Conservation (phyloP, 64 coral and sea anemone species). For the Montipora cactus region DNA sequence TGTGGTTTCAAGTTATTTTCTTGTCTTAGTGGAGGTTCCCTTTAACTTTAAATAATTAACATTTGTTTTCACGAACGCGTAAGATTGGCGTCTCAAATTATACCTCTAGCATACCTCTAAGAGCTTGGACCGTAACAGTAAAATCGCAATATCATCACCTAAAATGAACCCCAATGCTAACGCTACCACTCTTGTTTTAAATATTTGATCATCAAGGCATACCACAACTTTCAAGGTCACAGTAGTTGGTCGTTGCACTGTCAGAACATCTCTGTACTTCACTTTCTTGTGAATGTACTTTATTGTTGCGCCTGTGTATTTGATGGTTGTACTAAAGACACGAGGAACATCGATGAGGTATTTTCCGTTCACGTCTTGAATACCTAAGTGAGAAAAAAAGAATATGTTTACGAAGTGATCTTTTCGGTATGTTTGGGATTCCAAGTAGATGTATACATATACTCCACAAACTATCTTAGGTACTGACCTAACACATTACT, state of each 20-base stretch:
- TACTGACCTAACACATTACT: constrained; percentile 37
- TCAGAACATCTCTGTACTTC: neutral
- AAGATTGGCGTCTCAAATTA: too few relatives aligned
- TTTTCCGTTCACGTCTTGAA: constrained; percentile 28
- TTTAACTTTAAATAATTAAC: too few relatives aligned
- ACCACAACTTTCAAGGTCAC: constrained; percentile 38
- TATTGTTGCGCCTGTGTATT: constrained; percentile 28
- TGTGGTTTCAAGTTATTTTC: neutral
- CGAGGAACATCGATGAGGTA: constrained; percentile 45
- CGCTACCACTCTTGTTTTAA: too few relatives aligned
- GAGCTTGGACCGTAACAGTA: too few relatives aligned
- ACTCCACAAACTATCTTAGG: neutral
- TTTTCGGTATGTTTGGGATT: too few relatives aligned
- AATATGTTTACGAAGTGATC: too few relatives aligned
- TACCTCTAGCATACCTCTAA: too few relatives aligned
- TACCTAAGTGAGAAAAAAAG: neutral
- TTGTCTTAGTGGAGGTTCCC: neutral
- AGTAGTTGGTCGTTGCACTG: constrained; percentile 49
- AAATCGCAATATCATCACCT: too few relatives aligned
- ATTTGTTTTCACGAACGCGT: too few relatives aligned
- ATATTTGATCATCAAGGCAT: neutral
- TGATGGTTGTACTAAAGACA: constrained; percentile 15
- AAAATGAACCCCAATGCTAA: too few relatives aligned
- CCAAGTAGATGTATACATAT: too few relatives aligned
- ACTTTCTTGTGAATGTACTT: constrained; percentile 27